Evolutionary conservation across 2,797 vertebrate genomes (phyloP), one percentile per base, ranked within the genome.

Genomic region (Prunella strophiata): DNA sequence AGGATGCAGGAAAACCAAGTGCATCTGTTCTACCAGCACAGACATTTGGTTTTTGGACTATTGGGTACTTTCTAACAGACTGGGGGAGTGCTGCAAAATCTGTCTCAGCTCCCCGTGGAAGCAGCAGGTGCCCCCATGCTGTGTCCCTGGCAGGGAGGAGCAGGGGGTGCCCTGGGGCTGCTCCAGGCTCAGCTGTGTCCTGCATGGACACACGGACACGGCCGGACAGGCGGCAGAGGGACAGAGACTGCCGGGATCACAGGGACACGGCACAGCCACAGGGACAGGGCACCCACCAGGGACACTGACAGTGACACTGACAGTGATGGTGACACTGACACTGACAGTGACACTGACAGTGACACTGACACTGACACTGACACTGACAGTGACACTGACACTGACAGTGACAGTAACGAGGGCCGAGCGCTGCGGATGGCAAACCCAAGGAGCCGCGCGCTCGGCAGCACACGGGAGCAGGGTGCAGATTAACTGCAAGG

Each of bases 401-500:
- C 13, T 16, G 42, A 16, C 42, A 42, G 42, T 16, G 34, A 34
- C 34, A 23, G 6, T 32, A 38, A 85, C 43, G 3, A 55, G 57
- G 21, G 13, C 67, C 4, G 36, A 94, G 80, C 2, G 4, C 62
- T 20, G 45, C 34, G 57, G 78, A 71, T 68, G 91, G 84, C n/a
- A 51, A 85, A 83, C 34, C 38, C 78, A 18, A 40, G 62, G 50
- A 89, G 91, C 90, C 80, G 20, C 4, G 10, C 10, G 3, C 38
- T 77, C 71, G 48, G 91, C 85, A 79, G 84, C 72, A 62, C 94
- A 23, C 19, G 10, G 73, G 48, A 91, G 82, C n/a, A 45, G 89
- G 63, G 92, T 32, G 48, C 79, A 84, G 58, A 94, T 89, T 40
- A 66, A 77, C 85, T 30, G 63, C 91, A 90, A 94, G 94, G 96